Conservation (phyloP, 2,797 vertebrate species). For the Hafferia zeledoni region DNA sequence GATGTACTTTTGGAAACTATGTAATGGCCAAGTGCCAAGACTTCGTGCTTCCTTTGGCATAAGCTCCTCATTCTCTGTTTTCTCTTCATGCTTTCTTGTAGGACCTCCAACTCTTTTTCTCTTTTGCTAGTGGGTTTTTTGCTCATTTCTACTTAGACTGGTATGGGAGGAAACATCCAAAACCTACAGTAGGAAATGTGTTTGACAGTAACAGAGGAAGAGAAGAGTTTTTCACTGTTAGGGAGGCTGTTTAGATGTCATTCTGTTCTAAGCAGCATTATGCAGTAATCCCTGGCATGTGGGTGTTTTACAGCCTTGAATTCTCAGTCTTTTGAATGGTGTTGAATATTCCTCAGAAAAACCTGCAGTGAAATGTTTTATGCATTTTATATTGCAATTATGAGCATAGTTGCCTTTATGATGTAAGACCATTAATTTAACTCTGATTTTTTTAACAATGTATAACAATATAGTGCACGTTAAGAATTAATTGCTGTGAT, state of each 20-base stretch:
- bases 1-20: slow-evolving; percentile 68
- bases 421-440: not conserved
- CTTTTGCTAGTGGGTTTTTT: slow-evolving; percentile 20
- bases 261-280: not conserved
- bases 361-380: slow-evolving; percentile 4
- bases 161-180: not conserved
- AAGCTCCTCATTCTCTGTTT: slow-evolving; percentile 43
- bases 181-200: not conserved
- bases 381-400: slow-evolving; percentile 6
- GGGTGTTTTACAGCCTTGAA: not conserved
- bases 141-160: not conserved
- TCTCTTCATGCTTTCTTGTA: slow-evolving; percentile 8
- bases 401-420: not conserved
- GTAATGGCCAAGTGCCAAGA: slow-evolving; percentile 58
- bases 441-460: not conserved
- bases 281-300: not conserved
- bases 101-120: slow-evolving; percentile 15
- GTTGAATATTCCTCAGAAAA: not conserved
- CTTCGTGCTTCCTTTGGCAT: slow-evolving; percentile 67
- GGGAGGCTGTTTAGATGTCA: not conserved
- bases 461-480: not conserved
- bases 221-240: not conserved
- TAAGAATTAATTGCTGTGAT: not conserved
- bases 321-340: slow-evolving; percentile 18
- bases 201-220: slow-evolving; percentile 19